These are phyloP conservation scores for Lepidocolaptes lacrymiger DNA, from an alignment of 2,797 vertebrate species.

Conservation along the genomic window DNA sequence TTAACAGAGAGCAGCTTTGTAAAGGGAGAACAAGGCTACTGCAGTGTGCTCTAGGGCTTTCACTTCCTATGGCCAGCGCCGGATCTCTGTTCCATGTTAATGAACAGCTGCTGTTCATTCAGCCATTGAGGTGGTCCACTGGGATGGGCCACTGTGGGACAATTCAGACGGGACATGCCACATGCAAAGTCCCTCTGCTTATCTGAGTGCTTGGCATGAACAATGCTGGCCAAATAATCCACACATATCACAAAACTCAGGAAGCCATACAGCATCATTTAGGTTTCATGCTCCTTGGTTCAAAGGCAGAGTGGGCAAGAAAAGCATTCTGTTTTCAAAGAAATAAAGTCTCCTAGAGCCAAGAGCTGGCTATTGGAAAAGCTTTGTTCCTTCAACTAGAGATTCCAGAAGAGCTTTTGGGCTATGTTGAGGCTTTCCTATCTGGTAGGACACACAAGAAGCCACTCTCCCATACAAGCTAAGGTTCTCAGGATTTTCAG, in stretches of 20 bases:
- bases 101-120: constrained; percentile 47
- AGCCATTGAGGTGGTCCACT: not conserved
- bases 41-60: constrained; percentile 35
- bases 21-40: constrained; percentile 44
- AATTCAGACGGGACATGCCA: not conserved
- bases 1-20: constrained; percentile 61
- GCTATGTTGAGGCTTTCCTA: not conserved
- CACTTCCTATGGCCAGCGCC: constrained; percentile 13
- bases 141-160: not conserved
- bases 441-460: not conserved
- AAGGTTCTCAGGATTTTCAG: not conserved
- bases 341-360: not conserved
- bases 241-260: not conserved
- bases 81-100: constrained; percentile 10
- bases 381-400: rapidly evolving
- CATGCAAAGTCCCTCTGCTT: not conserved
- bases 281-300: not conserved
- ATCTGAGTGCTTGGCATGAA: rapidly evolving
- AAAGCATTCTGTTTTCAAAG: not conserved
- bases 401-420: not conserved
- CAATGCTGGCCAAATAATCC: not conserved
- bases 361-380: not conserved
- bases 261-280: not conserved
- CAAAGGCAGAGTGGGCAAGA: not conserved
- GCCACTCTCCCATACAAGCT: not conserved